Evolutionary conservation across 1,140 invertebrate species (phyloP), one percentile per base, ranked within the genome.

Genomic region (Carposina sasakii): DNA sequence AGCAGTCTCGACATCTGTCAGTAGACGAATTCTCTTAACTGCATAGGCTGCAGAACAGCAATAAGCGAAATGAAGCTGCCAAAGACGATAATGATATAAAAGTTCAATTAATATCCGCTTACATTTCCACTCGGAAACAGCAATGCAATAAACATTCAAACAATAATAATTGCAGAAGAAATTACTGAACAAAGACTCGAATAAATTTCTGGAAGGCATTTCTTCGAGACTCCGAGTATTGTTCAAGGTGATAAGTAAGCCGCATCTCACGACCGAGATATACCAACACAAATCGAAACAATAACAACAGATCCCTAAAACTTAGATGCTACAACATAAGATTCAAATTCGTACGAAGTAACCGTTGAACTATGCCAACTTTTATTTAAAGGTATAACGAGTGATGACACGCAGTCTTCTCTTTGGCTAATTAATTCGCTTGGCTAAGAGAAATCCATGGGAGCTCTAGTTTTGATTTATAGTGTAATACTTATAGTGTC

Each of bases 361-460:
- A n/a, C n/a, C n/a, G n/a, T n/a, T n/a, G n/a, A n/a, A n/a, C n/a
- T n/a, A n/a, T n/a, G n/a, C n/a, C n/a, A n/a, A n/a, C n/a, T n/a
- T n/a, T n/a, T n/a, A n/a, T n/a, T n/a, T n/a, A n/a, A n/a, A n/a
- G n/a, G n/a, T n/a, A n/a, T n/a, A n/a, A n/a, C n/a, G n/a, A 19
- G 36, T 37, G 46, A 48, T 48, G 46, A 48, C 46, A 48, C 26
- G 23, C 33, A 20, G 36, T 10, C 46, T 48, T 39, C 40, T 48
- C 37, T 37, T 48, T 24, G 12, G 30, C 36, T 40, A 48, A 48
- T 48, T 48, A 48, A 48, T 48, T 48, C 31, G 46, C 24, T 48
- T 34, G 31, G 46, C 46, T 48, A 31, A 34, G 46, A 48, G 46
- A 48, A 48, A 48, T 48, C 46, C 36, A 48, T 48, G 46, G 46